Evolutionary conservation across 64 coral and sea anemone species (phyloP).

Genomic region (Catalaphyllia jardinei): DNA sequence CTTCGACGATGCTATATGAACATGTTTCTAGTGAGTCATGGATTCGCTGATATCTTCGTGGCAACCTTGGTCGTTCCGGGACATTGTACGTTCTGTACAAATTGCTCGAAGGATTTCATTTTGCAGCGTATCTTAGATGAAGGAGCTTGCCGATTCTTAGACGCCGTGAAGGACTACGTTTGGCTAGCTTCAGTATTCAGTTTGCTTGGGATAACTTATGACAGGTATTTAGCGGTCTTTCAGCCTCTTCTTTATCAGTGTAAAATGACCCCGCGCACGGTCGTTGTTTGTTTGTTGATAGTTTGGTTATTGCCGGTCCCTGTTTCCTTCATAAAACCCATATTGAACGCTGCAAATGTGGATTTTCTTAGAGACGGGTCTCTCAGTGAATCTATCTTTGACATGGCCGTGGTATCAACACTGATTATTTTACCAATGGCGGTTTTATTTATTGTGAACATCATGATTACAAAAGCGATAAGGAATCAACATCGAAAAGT

Average conservation of each 20-base stretch:
- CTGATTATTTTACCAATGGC: neutral
- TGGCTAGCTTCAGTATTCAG: conserved; percentile 48
- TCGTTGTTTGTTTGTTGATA: conserved; percentile 25
- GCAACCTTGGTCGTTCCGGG: conserved; percentile 48
- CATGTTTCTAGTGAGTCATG: conserved; percentile 61
- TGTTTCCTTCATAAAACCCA: conserved; percentile 34
- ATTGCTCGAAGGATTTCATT: conserved; percentile 21
- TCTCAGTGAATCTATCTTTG: conserved; percentile 9
- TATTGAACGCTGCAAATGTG: neutral
- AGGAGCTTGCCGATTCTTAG: conserved; percentile 49
- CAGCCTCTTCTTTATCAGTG: conserved; percentile 57
- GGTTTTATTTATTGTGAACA: conserved; percentile 9
- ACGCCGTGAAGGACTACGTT: conserved; percentile 54
- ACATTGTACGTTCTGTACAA: conserved; percentile 54
- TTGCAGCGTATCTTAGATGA: neutral
- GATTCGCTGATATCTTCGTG: conserved; percentile 53
- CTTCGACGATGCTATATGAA: conserved; percentile 62
- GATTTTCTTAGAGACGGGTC: neutral
- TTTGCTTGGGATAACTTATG: conserved; percentile 63
- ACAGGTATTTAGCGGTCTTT: conserved; percentile 66
- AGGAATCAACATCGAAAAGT: conserved; percentile 23
- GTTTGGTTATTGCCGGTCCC: conserved; percentile 47
- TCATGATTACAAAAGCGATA: conserved; percentile 47
- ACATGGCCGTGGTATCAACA: neutral
- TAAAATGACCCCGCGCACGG: conserved; percentile 39